Percentiles rank a stretch among this genome's conserved stretches.
These are phyloP conservation scores for Lucifuga dentata DNA, from an alignment of 2,113 vertebrate genomes.

Conservation along the genomic window DNA sequence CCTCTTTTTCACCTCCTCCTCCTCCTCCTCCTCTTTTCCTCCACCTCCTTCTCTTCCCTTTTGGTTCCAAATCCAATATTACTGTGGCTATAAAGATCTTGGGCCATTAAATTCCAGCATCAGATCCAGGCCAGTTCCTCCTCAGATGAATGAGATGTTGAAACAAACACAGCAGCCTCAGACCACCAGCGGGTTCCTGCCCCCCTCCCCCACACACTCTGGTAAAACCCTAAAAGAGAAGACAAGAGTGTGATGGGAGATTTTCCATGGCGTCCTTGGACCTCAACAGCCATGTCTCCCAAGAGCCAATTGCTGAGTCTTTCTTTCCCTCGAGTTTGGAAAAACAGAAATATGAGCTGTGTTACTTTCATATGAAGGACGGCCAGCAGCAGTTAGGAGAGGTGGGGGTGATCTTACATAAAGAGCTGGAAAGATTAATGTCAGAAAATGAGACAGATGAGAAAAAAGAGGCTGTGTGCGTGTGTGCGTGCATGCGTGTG, in stretches of 20 bases:
- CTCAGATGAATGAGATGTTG: constrained; percentile 43
- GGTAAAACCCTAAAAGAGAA: constrained; percentile 43
- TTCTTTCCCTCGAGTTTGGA: constrained; percentile 47
- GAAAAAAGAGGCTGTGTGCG: constrained; percentile 1
- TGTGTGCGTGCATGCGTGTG: constrained; percentile 1
- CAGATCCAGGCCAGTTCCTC: constrained; percentile 2
- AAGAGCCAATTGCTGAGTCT: constrained; percentile 50
- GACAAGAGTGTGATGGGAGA: constrained; percentile 54
- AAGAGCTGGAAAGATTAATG: constrained; percentile 35
- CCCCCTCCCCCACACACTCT: constrained; percentile 14
- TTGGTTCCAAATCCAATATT: constrained; percentile 30
- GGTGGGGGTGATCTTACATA: constrained; percentile 36
- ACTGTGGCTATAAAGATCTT: constrained; percentile 19
- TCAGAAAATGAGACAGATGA: constrained; percentile 7
- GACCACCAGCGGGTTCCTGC: constrained; percentile 53
- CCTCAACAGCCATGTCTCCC: constrained; percentile 60
- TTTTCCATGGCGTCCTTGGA: constrained; percentile 64
- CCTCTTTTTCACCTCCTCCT: neutral
- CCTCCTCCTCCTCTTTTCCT: neutral
- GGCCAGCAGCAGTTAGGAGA: constrained; percentile 55
- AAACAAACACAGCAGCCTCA: constrained; percentile 40
- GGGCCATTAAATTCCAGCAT: constrained; percentile 32
- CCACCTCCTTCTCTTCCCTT: neutral
- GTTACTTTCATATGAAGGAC: constrained; percentile 52
- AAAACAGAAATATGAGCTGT: constrained; percentile 54